These are phyloP conservation scores for Megaceryle maxima DNA, from an alignment of 2,113 vertebrate genomes.

Conservation along the genomic window DNA sequence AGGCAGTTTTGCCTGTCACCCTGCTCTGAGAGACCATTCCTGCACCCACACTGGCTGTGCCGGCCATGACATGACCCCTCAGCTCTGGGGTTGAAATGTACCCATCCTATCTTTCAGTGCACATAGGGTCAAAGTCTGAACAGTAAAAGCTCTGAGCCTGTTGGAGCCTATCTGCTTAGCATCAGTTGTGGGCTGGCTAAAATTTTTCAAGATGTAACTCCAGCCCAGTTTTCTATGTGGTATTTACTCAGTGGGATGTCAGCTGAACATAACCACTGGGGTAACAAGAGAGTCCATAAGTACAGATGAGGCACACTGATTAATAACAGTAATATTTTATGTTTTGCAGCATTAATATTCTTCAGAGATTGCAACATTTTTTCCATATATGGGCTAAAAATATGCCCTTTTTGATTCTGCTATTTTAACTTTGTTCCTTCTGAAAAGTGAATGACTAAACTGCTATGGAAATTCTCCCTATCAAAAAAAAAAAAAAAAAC, in stretches of 20 bases:
- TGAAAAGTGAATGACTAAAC: not conserved
- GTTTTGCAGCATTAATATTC: not conserved
- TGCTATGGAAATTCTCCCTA: not conserved
- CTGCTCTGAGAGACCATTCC: not conserved
- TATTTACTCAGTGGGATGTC: not conserved
- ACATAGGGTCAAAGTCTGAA: not conserved
- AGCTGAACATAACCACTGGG: not conserved
- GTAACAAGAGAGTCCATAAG: not conserved
- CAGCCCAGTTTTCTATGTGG: not conserved
- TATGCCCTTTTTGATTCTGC: not conserved
- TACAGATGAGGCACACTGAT: not conserved
- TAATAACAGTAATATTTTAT: not conserved
- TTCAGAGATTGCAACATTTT: not conserved
- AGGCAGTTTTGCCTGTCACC: not conserved
- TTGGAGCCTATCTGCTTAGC: not conserved
- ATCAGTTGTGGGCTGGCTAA: not conserved
- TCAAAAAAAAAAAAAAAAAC: not conserved
- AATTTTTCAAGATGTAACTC: not conserved
- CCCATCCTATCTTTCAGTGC: not conserved
- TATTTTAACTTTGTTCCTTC: not conserved
- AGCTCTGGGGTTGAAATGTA: not conserved
- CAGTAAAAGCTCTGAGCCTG: not conserved
- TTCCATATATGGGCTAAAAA: not conserved
- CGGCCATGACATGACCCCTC: accelerated
- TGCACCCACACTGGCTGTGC: accelerated